Conservation (phyloP, 2,113 vertebrate species). For the Electrona antarctica region DNA sequence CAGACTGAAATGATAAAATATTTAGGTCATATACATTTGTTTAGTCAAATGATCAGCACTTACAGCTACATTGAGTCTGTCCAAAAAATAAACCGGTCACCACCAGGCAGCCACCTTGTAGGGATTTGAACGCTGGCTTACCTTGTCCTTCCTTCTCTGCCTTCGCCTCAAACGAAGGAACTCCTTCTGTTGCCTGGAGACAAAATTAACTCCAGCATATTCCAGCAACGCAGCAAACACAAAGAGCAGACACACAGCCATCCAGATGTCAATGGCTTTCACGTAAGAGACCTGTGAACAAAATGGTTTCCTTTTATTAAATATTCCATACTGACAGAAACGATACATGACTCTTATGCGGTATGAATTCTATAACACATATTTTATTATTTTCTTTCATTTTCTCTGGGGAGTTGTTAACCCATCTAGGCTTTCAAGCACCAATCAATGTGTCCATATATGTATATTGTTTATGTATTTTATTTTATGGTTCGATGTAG, state of each 20-base stretch:
- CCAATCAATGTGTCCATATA: no score
- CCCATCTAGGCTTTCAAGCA: no score
- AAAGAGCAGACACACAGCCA: slow-evolving; percentile 98
- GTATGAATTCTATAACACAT: neutral
- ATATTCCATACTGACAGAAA: slow-evolving; percentile 23
- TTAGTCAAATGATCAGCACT: neutral
- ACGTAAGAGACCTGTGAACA: slow-evolving; percentile 93
- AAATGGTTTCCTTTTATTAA: slow-evolving; percentile 40
- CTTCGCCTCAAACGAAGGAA: slow-evolving; percentile 93
- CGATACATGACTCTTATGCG: slow-evolving; percentile 12
- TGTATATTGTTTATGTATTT: no score
- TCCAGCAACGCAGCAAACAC: slow-evolving; percentile 97
- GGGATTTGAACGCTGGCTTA: slow-evolving; percentile 60
- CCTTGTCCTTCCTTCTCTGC: slow-evolving; percentile 92
- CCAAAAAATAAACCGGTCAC: neutral
- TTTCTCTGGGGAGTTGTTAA: neutral
- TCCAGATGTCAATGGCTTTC: slow-evolving; percentile 99
- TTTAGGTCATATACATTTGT: neutral
- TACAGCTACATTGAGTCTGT: neutral
- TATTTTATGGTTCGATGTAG: no score
- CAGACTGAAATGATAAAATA: neutral
- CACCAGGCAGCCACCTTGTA: slow-evolving; percentile 19
- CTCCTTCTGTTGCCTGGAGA: slow-evolving; percentile 98
- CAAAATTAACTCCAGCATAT: slow-evolving; percentile 98
- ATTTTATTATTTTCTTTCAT: no score